Evolutionary conservation across 2,888 invertebrate genomes (phyloP).

Genomic region (Teleiodes luculella): DNA sequence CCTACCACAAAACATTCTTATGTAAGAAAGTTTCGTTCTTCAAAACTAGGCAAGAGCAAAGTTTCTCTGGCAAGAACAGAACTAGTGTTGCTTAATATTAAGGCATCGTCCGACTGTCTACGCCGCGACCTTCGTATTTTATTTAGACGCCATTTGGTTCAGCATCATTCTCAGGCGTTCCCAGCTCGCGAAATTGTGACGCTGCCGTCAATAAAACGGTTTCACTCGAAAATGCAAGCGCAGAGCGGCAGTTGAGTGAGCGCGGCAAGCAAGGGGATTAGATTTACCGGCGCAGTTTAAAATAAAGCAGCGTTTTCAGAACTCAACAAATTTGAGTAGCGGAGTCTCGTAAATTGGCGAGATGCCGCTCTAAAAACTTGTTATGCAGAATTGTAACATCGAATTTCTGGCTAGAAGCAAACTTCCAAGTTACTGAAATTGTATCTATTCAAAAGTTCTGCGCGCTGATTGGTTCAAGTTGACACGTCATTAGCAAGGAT

Average conservation of each 20-base stretch:
- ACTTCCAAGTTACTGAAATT: background rate
- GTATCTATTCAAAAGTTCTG: background rate
- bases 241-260: slow-evolving; percentile 24
- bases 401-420: background rate
- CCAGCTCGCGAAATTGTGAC: slow-evolving; percentile 25
- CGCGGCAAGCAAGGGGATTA: slow-evolving; percentile 16
- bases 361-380: background rate
- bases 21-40: slow-evolving; percentile 4
- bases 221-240: slow-evolving; percentile 22
- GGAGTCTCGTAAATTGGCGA: background rate
- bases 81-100: background rate
- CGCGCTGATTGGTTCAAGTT: slow-evolving; percentile 25
- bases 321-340: slow-evolving; percentile 1
- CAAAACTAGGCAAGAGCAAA: background rate
- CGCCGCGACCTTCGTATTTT: slow-evolving; percentile 44
- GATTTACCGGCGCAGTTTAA: slow-evolving; percentile 23
- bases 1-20: background rate
- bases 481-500: slow-evolving; percentile 29
- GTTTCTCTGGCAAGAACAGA: slow-evolving; percentile 1
- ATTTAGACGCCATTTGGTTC: slow-evolving; percentile 64
- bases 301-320: background rate
- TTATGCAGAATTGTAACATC: background rate
- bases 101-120: background rate
- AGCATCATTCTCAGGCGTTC: slow-evolving; percentile 23
- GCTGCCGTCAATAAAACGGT: slow-evolving; percentile 14